Conservation (phyloP, 2,888 invertebrate genomes). For the Ariolimax columbianus region DNA sequence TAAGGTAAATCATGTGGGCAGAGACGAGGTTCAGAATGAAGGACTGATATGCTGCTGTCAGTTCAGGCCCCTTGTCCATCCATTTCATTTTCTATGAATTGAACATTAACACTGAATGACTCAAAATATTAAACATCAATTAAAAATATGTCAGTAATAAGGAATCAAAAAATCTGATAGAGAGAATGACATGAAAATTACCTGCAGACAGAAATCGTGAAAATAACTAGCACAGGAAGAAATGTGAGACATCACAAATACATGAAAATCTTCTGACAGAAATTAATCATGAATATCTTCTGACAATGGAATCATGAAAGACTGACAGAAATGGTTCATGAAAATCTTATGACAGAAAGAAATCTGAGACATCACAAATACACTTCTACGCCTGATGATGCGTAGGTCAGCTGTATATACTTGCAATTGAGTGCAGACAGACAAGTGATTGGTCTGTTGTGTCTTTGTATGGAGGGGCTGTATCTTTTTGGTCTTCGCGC, state of each 20-base stretch:
- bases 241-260: background rate
- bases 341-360: too few species aligned
- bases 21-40: slow-evolving; percentile 85
- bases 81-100: slow-evolving; percentile 70
- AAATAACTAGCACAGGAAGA: background rate
- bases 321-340: too few species aligned
- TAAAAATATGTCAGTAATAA: background rate
- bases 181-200: background rate
- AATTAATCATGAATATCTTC: too few species aligned
- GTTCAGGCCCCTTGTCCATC: slow-evolving; percentile 59
- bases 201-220: background rate
- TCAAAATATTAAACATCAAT: background rate
- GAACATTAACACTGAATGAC: background rate
- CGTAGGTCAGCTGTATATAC: too few species aligned
- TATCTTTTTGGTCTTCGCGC: too few species aligned
- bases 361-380: too few species aligned
- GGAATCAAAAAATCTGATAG: background rate
- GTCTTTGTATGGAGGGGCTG: too few species aligned
- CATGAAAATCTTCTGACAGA: too few species aligned
- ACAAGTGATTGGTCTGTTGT: too few species aligned
- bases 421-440: too few species aligned
- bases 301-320: too few species aligned
- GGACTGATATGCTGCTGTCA: slow-evolving; percentile 83
- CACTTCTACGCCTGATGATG: too few species aligned
- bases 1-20: slow-evolving; percentile 84